Conservation (phyloP, 2,797 vertebrate species). For the Peromyscus aztecus region DNA sequence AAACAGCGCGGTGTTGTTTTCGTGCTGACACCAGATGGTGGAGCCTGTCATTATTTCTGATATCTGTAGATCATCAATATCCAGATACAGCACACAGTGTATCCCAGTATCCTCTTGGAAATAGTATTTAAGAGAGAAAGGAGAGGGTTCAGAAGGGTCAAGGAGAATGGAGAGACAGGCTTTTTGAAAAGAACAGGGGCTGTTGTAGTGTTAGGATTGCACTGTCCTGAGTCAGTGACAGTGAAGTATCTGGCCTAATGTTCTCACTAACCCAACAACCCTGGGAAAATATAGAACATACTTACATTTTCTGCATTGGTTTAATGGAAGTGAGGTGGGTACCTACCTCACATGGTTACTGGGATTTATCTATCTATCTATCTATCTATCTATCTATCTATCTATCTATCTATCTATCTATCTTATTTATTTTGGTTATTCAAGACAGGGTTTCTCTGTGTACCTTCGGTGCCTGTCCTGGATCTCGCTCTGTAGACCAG, state of each 20-base stretch:
- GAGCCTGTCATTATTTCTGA: slow-evolving; percentile 36
- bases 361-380: too few relatives aligned
- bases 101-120: background rate
- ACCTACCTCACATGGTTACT: background rate
- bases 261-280: background rate
- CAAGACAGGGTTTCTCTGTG: too few relatives aligned
- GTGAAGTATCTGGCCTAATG: background rate
- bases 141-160: background rate
- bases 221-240: background rate
- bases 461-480: too few relatives aligned
- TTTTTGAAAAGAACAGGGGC: background rate
- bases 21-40: background rate
- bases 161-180: background rate
- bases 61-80: background rate
- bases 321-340: background rate
- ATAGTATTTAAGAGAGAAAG: background rate
- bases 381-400: too few relatives aligned
- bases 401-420: too few relatives aligned
- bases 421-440: too few relatives aligned
- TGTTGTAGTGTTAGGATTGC: background rate
- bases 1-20: slow-evolving; percentile 49
- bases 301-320: background rate
- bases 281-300: background rate
- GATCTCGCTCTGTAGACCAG: too few relatives aligned
- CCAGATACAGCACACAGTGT: background rate